Evolutionary conservation across 2,113 vertebrate genomes (phyloP).

Genomic region (Amblyopsis rosae): DNA sequence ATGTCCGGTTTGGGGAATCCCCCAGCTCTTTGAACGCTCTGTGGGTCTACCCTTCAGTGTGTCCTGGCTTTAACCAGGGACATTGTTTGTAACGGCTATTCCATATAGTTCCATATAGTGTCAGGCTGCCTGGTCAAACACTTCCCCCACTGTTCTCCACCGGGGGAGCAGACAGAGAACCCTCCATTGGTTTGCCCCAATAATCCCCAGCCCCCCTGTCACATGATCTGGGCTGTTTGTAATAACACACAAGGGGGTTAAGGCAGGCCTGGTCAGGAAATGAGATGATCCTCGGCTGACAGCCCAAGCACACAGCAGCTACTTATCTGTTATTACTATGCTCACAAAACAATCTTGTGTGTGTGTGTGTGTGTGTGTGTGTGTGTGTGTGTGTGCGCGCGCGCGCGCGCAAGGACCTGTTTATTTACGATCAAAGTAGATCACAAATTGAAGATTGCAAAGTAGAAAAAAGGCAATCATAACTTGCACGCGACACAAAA

Average conservation of each 20-base stretch:
- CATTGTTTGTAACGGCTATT: conserved; percentile 68
- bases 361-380: conserved; percentile 20
- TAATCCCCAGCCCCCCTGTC: conserved; percentile 57
- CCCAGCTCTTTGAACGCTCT: conserved; percentile 45
- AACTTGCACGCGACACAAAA: conserved; percentile 2
- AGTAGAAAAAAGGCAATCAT: not conserved
- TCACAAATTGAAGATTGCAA: conserved; percentile 34
- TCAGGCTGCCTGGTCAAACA: conserved; percentile 65
- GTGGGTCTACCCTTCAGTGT: conserved; percentile 38
- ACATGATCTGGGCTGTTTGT: conserved; percentile 57
- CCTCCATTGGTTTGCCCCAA: conserved; percentile 54
- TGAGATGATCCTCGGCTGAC: conserved; percentile 72
- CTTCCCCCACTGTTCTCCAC: conserved; percentile 63
- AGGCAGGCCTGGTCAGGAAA: conserved; percentile 63
- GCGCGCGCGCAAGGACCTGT: not conserved
- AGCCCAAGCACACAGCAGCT: conserved; percentile 62
- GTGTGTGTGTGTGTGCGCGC: not conserved
- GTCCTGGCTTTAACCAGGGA: conserved; percentile 53
- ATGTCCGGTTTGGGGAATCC: conserved; percentile 22
- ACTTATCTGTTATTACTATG: conserved; percentile 67
- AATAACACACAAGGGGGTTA: conserved; percentile 65
- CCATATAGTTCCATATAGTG: conserved; percentile 58
- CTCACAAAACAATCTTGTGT: conserved; percentile 44
- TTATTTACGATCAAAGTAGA: conserved; percentile 24
- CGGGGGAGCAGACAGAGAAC: conserved; percentile 45